A percentile compares a stretch with the other conserved stretches of the same genome.
These are phyloP conservation scores for Agrotis exclamationis DNA, from an alignment of 2,888 invertebrate species.

Conservation along the genomic window DNA sequence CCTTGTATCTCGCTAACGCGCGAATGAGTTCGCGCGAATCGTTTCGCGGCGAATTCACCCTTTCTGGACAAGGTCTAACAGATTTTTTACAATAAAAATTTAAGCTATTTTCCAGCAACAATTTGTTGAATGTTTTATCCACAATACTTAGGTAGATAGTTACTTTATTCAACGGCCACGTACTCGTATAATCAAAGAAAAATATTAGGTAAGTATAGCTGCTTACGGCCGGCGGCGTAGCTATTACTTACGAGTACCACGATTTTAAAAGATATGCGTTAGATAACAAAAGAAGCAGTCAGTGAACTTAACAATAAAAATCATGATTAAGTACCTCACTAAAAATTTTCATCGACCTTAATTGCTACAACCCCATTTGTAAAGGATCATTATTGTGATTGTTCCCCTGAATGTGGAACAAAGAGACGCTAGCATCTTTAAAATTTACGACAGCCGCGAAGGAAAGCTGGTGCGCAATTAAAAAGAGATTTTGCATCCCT, in stretches of 20 bases:
- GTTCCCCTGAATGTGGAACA: constrained; percentile 38
- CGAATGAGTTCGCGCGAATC: no score
- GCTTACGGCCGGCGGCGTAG: background rate
- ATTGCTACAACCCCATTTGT: constrained; percentile 53
- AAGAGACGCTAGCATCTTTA: constrained; percentile 46
- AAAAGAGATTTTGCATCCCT: constrained; percentile 63
- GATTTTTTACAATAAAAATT: no score
- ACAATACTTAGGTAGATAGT: no score
- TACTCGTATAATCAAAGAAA: background rate
- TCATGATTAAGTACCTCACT: constrained; percentile 4
- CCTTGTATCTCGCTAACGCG: no score
- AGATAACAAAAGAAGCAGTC: constrained; percentile 17
- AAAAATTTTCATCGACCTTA: constrained; percentile 27
- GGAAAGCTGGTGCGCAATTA: constrained; percentile 60
- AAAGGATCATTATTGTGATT: constrained; percentile 54
- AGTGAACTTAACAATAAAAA: constrained; percentile 20
- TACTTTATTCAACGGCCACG: background rate
- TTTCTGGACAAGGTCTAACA: no score
- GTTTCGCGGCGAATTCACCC: no score
- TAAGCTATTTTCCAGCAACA: no score
- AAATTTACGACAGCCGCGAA: constrained; percentile 46
- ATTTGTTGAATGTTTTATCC: no score
- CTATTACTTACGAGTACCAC: background rate
- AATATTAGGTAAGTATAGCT: background rate
- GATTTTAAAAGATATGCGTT: background rate